These are phyloP conservation scores for Elymnias hypermnestra DNA, from an alignment of 1,140 invertebrate species.

Conservation along the genomic window DNA sequence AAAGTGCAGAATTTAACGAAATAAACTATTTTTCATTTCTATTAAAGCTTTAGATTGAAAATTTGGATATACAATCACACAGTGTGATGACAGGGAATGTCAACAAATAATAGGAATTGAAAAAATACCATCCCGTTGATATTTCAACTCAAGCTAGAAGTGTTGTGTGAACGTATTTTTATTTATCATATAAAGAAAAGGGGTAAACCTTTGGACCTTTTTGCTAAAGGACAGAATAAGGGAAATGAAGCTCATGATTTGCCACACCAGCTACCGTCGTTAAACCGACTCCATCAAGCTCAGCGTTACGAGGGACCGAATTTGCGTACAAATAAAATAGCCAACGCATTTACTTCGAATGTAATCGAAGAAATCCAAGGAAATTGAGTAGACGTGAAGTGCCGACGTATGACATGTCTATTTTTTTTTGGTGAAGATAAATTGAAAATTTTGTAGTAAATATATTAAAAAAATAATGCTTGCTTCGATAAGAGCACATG, in stretches of 20 bases:
- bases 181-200: constrained; percentile 2
- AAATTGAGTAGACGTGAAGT: constrained; percentile 1
- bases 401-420: background rate
- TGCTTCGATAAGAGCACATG: too few relatives aligned
- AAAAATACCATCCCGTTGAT: too few relatives aligned
- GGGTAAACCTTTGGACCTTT: background rate
- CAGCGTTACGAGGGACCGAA: constrained; percentile 50
- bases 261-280: constrained; percentile 31
- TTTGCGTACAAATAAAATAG: constrained; percentile 54
- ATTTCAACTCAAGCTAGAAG: too few relatives aligned
- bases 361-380: background rate
- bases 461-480: too few relatives aligned
- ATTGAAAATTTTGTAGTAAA: background rate
- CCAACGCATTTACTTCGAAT: constrained; percentile 3
- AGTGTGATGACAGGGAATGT: too few relatives aligned
- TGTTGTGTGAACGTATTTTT: background rate
- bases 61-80: too few relatives aligned
- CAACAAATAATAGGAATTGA: too few relatives aligned
- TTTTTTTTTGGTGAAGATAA: background rate
- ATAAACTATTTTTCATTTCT: too few relatives aligned
- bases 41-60: too few relatives aligned
- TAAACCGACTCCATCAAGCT: constrained; percentile 39
- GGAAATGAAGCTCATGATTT: constrained; percentile 61
- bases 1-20: too few relatives aligned
- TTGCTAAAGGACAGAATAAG: constrained; percentile 6